phyloP scores from a whole-genome alignment of 2,797 vertebrate species.

The Gallinago solitaria region DNA sequence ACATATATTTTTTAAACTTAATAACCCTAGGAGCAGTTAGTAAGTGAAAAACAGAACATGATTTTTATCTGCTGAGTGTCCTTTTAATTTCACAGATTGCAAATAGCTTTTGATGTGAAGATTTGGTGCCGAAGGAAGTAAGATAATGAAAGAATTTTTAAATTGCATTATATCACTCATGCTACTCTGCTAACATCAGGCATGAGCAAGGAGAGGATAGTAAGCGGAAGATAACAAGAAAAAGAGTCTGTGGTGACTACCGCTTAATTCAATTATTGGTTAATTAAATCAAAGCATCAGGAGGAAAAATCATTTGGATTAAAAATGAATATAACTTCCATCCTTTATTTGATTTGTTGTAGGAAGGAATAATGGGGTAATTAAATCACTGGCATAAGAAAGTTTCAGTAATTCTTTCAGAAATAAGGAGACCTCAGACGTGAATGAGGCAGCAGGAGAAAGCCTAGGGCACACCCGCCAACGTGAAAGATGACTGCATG shows the following conservation, averaged over 20 bases:
- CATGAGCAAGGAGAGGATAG: neutral
- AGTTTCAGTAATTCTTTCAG: constrained; percentile 50
- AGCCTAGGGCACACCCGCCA: neutral
- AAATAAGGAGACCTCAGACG: constrained; percentile 14
- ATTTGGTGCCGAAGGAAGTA: constrained; percentile 8
- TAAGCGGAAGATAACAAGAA: neutral
- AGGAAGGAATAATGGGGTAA: constrained; percentile 52
- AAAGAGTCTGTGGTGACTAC: constrained; percentile 14
- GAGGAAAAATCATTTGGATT: constrained; percentile 57
- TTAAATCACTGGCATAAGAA: constrained; percentile 35
- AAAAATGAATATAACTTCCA: constrained; percentile 57
- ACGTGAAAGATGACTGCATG: neutral
- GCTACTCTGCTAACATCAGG: constrained; percentile 26
- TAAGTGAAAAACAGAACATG: constrained; percentile 4
- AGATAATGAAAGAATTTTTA: constrained; percentile 21
- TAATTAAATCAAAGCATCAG: constrained; percentile 68
- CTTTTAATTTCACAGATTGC: constrained; percentile 56
- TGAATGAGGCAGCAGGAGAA: neutral
- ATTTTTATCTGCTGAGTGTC: constrained; percentile 15
- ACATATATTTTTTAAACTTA: constrained; percentile 15
- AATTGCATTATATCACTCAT: constrained; percentile 31
- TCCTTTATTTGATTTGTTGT: constrained; percentile 62
- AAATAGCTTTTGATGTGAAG: constrained; percentile 44
- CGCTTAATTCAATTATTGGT: constrained; percentile 45
- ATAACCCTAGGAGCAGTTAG: neutral